Percentiles rank a stretch among this genome's conserved stretches.
phyloP scores from a whole-genome alignment of 2,888 invertebrate species.

The Lepas anatifera region DNA sequence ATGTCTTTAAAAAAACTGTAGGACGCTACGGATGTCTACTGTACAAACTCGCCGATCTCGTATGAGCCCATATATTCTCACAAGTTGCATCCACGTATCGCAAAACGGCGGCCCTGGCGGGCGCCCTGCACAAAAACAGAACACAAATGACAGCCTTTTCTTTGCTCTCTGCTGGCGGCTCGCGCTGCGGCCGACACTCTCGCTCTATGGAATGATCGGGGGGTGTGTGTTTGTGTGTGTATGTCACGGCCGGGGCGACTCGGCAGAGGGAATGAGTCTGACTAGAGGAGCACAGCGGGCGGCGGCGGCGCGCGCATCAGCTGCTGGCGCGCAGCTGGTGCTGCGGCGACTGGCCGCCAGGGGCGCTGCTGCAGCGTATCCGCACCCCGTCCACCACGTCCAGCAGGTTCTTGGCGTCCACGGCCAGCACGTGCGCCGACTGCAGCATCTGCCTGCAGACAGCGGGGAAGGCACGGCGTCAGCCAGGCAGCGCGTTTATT shows the following conservation, averaged over 20 bases:
- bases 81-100: too few species aligned
- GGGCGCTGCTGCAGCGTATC: constrained; percentile 66
- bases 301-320: constrained; percentile 59
- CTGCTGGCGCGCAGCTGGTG: constrained; percentile 67
- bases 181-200: not conserved
- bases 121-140: too few species aligned
- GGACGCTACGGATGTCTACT: too few species aligned
- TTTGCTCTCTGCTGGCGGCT: too few species aligned
- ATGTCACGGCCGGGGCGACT: too few species aligned
- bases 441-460: constrained; percentile 86
- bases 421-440: constrained; percentile 86
- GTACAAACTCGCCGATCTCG: not conserved
- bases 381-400: constrained; percentile 66
- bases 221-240: not conserved
- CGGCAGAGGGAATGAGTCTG: constrained; percentile 41
- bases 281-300: constrained; percentile 72
- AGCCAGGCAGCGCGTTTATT: too few species aligned
- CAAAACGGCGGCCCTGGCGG: too few species aligned
- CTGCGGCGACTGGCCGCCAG: constrained; percentile 52
- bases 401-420: constrained; percentile 92
- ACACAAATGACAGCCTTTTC: too few species aligned
- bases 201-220: not conserved
- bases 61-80: not conserved
- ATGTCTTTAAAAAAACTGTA: too few species aligned
- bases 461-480: constrained; percentile 52